Conservation (phyloP, 2,888 invertebrate species). For the Mythimna lalbum region DNA sequence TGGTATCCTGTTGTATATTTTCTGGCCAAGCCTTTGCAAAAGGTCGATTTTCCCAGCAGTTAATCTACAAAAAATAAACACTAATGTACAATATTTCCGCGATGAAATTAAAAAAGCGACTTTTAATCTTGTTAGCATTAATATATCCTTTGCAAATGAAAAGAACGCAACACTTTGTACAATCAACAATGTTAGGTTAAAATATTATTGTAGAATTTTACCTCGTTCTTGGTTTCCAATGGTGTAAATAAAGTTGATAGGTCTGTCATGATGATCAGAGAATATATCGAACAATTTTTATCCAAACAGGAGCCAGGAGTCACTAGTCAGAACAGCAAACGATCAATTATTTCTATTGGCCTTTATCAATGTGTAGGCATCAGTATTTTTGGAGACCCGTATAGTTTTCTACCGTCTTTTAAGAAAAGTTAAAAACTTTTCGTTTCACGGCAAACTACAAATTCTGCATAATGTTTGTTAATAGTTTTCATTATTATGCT, state of each 20-base stretch:
- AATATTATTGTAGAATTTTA: slow-evolving; percentile 51
- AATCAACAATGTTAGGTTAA: neutral
- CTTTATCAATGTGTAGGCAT: slow-evolving; percentile 4
- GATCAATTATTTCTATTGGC: slow-evolving; percentile 26
- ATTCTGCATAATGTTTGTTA: too few species aligned
- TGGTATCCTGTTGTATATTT: slow-evolving; percentile 53
- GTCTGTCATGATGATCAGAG: slow-evolving; percentile 72
- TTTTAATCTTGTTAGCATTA: neutral
- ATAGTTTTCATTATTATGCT: too few species aligned
- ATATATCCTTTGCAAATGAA: neutral
- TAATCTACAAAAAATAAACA: slow-evolving; percentile 66
- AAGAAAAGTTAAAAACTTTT: neutral
- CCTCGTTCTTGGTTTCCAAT: slow-evolving; percentile 75
- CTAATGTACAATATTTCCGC: too few species aligned
- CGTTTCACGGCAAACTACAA: too few species aligned
- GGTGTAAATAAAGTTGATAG: slow-evolving; percentile 73
- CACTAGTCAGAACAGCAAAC: slow-evolving; percentile 35
- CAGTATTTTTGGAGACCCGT: neutral
- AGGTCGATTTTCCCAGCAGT: slow-evolving; percentile 78
- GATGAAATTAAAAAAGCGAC: too few species aligned
- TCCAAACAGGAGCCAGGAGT: slow-evolving; percentile 8
- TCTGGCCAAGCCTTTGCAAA: slow-evolving; percentile 75
- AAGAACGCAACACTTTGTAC: neutral
- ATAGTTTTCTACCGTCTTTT: slow-evolving; percentile 26
- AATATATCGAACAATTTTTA: slow-evolving; percentile 6